Evolutionary conservation across 2,113 vertebrate genomes (phyloP).

Genomic region (Brachypodius melanocephalos): DNA sequence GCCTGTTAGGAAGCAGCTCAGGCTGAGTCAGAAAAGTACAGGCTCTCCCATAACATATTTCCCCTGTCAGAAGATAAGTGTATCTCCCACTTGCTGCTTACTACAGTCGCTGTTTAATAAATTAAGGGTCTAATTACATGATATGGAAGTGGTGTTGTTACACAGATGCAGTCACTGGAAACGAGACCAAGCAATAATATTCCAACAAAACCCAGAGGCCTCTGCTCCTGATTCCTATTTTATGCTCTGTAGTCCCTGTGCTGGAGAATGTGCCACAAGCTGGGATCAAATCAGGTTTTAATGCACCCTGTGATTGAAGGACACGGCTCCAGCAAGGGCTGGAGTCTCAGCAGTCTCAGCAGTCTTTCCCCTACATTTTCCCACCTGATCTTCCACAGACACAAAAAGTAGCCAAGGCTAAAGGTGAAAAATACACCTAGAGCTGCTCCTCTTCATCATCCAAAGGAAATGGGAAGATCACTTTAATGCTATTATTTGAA

Average conservation of each 20-base stretch:
- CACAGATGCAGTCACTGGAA: slow-evolving; percentile 58
- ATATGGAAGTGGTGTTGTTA: slow-evolving; percentile 54
- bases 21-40: not conserved
- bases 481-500: not conserved
- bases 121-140: slow-evolving; percentile 61
- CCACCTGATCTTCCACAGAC: not conserved
- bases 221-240: slow-evolving; percentile 37
- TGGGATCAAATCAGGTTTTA: not conserved
- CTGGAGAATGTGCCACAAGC: not conserved
- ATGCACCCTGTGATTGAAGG: not conserved
- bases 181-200: slow-evolving; percentile 29
- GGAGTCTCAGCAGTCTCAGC: not conserved
- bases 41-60: not conserved
- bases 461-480: not conserved
- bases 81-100: slow-evolving; percentile 28
- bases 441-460: not conserved
- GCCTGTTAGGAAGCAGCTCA: not conserved
- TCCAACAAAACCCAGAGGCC: slow-evolving; percentile 32
- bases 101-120: slow-evolving; percentile 45
- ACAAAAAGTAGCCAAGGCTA: not conserved
- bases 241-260: not conserved
- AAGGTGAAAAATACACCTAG: not conserved
- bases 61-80: slow-evolving; percentile 11
- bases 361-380: not conserved
- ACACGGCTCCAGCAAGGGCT: not conserved